Conservation (phyloP, 2,888 invertebrate species). For the Alloplasta piceator region DNA sequence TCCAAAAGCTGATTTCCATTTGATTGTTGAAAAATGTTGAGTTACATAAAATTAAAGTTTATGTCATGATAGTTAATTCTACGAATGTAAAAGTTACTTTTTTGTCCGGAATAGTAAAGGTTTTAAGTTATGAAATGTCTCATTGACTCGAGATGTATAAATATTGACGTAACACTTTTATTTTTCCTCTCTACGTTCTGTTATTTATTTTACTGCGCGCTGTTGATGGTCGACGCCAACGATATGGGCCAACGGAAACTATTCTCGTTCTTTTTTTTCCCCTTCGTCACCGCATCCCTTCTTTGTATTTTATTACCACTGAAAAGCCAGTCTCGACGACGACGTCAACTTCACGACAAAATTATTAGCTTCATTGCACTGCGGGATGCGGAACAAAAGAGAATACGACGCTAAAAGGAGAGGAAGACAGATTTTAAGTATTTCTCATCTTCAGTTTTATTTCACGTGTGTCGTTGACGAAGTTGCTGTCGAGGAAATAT, state of each 20-base stretch:
- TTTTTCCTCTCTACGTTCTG: conserved; percentile 6
- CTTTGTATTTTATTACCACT: conserved; percentile 32
- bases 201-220: conserved; percentile 8
- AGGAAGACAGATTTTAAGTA: neutral
- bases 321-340: conserved; percentile 36
- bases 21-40: neutral
- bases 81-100: neutral
- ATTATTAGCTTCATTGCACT: conserved; percentile 43
- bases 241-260: conserved; percentile 39
- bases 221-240: conserved; percentile 13
- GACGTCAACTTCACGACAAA: conserved; percentile 32
- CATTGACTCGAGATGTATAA: neutral
- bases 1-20: neutral
- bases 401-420: neutral
- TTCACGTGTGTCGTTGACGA: too few relatives aligned
- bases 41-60: too few relatives aligned
- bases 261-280: conserved; percentile 26
- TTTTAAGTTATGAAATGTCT: neutral
- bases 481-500: too few relatives aligned
- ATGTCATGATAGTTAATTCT: too few relatives aligned
- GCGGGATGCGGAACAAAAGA: conserved; percentile 16
- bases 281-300: conserved; percentile 5
- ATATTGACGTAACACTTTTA: neutral
- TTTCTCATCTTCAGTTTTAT: neutral
- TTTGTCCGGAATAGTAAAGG: too few relatives aligned